Evolutionary conservation across 2,797 vertebrate species (phyloP).

Genomic region (Malacoctenus gilli): DNA sequence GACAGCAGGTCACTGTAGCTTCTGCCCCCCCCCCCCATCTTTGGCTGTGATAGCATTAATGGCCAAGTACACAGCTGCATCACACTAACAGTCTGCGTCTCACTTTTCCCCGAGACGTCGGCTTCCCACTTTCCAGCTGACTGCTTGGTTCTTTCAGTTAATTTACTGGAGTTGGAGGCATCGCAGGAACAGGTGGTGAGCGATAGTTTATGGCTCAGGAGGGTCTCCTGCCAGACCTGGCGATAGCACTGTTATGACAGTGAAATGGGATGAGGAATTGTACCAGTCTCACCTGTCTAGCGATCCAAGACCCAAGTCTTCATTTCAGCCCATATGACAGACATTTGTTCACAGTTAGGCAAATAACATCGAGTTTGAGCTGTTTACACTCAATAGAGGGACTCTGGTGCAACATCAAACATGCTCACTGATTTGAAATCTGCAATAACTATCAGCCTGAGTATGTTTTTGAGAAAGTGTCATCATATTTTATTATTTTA

Average conservation of each 20-base stretch:
- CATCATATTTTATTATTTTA: background rate
- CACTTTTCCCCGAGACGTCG: conserved; percentile 5
- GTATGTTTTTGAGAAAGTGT: background rate
- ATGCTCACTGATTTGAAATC: background rate
- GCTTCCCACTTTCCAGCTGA: conserved; percentile 8
- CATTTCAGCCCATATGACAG: conserved; percentile 2
- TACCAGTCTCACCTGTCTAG: background rate
- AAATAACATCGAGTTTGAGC: conserved; percentile 18
- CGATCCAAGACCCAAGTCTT: conserved; percentile 1
- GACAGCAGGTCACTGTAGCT: conserved; percentile 30
- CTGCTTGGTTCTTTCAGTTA: conserved; percentile 11
- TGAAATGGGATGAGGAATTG: background rate
- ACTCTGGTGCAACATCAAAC: background rate
- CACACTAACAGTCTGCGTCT: conserved; percentile 13
- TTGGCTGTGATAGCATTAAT: conserved; percentile 7
- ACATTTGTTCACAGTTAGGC: conserved; percentile 10
- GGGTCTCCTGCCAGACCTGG: background rate
- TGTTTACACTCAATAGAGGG: background rate
- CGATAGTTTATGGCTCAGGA: conserved; percentile 7
- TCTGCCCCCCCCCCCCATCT: conserved; percentile 23
- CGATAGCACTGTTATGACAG: conserved; percentile 7
- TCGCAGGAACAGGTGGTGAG: conserved; percentile 14
- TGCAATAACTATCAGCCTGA: background rate
- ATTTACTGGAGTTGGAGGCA: conserved; percentile 12
- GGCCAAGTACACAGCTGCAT: conserved; percentile 8